phyloP scores from a whole-genome alignment of 2,888 invertebrate species.

The Ophion slaviceki region DNA sequence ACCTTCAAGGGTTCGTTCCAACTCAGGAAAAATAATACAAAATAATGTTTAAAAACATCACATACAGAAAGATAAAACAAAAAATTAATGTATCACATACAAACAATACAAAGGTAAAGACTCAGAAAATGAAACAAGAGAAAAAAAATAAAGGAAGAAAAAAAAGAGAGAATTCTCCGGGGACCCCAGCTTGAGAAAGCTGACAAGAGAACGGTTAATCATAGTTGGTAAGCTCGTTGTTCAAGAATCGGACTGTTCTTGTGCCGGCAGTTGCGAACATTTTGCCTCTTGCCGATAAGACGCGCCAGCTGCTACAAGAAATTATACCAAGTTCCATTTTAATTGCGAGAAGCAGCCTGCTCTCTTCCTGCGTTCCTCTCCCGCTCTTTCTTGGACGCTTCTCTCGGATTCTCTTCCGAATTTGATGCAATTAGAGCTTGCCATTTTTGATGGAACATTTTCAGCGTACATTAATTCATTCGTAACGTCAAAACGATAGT shows the following conservation, averaged over 20 bases:
- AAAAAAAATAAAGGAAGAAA: conserved; percentile 12
- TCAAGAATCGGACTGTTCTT: conserved; percentile 15
- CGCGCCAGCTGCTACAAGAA: conserved; percentile 66
- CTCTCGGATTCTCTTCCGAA: conserved; percentile 19
- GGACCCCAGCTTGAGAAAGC: not conserved
- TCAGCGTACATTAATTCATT: not conserved
- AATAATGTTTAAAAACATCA: too few species aligned
- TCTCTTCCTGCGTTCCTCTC: not conserved
- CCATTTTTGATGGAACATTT: not conserved
- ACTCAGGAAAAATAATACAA: too few species aligned
- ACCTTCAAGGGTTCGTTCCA: too few species aligned
- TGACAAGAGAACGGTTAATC: not conserved
- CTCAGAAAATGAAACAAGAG: not conserved
- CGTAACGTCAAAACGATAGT: not conserved
- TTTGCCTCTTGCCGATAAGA: conserved; percentile 65
- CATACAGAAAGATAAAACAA: too few species aligned
- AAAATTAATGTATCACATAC: too few species aligned
- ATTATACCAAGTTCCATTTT: conserved; percentile 76
- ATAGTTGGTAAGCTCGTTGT: conserved; percentile 37
- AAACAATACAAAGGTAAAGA: too few species aligned
- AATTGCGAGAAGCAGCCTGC: conserved; percentile 71
- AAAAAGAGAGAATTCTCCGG: not conserved
- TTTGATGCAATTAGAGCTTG: conserved; percentile 74
- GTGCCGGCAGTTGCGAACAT: conserved; percentile 46
- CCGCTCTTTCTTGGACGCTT: not conserved